Evolutionary conservation across 2,888 invertebrate genomes (phyloP), one percentile per base, ranked within the genome.

Genomic region (Tinea trinotella): DNA sequence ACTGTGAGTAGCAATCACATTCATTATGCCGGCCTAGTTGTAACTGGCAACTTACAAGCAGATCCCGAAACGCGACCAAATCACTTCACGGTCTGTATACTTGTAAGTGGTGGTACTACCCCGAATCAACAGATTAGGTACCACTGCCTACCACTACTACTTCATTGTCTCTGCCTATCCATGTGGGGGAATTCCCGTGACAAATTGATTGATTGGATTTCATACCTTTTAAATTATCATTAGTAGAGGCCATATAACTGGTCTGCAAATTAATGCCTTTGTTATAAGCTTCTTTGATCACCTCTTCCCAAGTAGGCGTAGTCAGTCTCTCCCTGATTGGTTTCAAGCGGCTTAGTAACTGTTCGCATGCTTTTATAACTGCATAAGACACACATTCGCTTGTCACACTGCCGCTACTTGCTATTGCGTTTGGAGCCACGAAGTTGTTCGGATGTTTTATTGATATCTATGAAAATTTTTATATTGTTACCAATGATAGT

Each of bases 381-480:
- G 89, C 90, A 78, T 87, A 73, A 56, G 89, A 88, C 1, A 90
- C 80, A n/a, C 87, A 76, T 68, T 95, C 95, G 61, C 92, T 92
- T 0, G 92, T 90, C 0, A 91, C 67, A 63, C 92, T 91, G 0
- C 92, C 93, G 12, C 92, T 94, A 3, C 92, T 91, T 0, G 87
- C 87, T 60, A 83, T 76, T 7, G 89, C 74, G 67, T 95, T 95
- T 0, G 93, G 91, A 0, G 91, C 84, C 1, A 87, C 81, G 46
- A 92, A 74, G 56, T 80, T 90, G 60, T 90, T 88, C n/a, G 88
- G 88, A 0, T 91, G 89, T 61, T 90, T 90, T 0, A 95, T 88
- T 1, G 78, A 77, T 4, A 84, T 68, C 53, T 52, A 13, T 9
- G 17, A 17, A 44, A 44, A 44, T 6, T 12, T 17, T 13, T 12